Evolutionary conservation across 2,797 vertebrate genomes (phyloP).

Genomic region (Thunnus albacares): DNA sequence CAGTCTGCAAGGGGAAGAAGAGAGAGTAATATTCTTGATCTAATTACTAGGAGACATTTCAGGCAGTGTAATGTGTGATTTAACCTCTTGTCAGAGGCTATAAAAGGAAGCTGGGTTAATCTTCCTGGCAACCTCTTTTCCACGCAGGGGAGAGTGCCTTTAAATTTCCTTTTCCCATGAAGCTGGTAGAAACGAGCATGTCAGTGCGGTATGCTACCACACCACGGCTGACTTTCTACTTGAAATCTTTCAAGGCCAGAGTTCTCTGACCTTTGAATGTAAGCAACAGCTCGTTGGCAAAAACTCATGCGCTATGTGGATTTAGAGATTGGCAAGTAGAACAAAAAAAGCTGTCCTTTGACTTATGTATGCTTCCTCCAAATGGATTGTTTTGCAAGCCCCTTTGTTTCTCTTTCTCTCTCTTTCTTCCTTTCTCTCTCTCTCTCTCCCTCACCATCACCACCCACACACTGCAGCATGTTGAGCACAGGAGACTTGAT

Average conservation of each 20-base stretch:
- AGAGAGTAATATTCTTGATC: conserved; percentile 88
- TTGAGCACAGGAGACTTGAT: conserved; percentile 72
- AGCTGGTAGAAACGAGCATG: conserved; percentile 65
- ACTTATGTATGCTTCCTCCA: conserved; percentile 61
- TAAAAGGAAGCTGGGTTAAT: conserved; percentile 90
- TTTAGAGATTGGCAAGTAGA: conserved; percentile 69
- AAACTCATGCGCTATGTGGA: conserved; percentile 57
- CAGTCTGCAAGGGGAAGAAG: conserved; percentile 76
- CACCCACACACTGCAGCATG: conserved; percentile 66
- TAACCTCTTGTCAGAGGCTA: conserved; percentile 89
- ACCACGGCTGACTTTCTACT: conserved; percentile 58
- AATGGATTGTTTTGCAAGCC: conserved; percentile 65
- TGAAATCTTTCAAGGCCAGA: conserved; percentile 75
- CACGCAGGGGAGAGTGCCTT: conserved; percentile 78
- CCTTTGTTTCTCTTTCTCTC: conserved; percentile 49
- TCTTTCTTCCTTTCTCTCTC: conserved; percentile 30
- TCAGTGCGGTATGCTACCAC: conserved; percentile 58
- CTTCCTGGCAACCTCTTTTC: conserved; percentile 85
- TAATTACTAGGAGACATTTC: conserved; percentile 88
- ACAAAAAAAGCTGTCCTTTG: conserved; percentile 69
- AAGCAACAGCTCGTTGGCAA: conserved; percentile 70
- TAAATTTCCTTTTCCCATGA: conserved; percentile 78
- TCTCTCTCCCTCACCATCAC: conserved; percentile 55
- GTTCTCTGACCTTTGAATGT: conserved; percentile 80
- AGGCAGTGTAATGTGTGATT: conserved; percentile 87